These are phyloP conservation scores for Ivindomyrus marchei DNA, from an alignment of 2,113 vertebrate species.

Conservation along the genomic window DNA sequence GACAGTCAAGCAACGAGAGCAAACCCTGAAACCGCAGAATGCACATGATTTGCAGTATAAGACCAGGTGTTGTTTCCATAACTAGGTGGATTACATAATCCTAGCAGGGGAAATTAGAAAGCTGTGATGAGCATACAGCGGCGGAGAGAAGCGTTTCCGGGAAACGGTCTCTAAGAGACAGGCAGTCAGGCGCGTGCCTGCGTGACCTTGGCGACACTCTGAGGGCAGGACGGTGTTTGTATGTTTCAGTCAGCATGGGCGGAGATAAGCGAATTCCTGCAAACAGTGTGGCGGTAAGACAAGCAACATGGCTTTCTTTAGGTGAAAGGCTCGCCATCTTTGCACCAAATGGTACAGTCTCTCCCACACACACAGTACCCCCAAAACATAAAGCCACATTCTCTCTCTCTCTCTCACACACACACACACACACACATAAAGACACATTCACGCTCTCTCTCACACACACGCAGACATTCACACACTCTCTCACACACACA, in stretches of 20 bases:
- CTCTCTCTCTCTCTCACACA: not conserved
- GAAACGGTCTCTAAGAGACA: constrained; percentile 2
- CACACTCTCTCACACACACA: not conserved
- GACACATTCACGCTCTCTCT: not conserved
- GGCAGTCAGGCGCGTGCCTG: not conserved
- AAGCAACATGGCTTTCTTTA: not conserved
- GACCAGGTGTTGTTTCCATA: not conserved
- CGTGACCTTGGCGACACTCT: not conserved
- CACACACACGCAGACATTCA: not conserved
- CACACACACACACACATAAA: not conserved
- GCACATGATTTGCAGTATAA: not conserved
- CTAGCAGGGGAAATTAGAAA: not conserved
- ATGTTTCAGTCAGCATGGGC: not conserved
- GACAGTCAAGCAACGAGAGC: not conserved
- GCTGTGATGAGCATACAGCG: not conserved
- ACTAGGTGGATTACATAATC: not conserved
- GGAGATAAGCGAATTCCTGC: not conserved
- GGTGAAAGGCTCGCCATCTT: not conserved
- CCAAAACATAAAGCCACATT: not conserved
- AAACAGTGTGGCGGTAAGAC: not conserved
- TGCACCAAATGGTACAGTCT: not conserved
- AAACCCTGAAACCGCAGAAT: not conserved
- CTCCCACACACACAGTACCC: not conserved
- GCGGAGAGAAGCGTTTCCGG: not conserved
- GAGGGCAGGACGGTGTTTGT: not conserved